phyloP scores from a whole-genome alignment of 2,113 vertebrate genomes.

The Elephantulus edwardii region DNA sequence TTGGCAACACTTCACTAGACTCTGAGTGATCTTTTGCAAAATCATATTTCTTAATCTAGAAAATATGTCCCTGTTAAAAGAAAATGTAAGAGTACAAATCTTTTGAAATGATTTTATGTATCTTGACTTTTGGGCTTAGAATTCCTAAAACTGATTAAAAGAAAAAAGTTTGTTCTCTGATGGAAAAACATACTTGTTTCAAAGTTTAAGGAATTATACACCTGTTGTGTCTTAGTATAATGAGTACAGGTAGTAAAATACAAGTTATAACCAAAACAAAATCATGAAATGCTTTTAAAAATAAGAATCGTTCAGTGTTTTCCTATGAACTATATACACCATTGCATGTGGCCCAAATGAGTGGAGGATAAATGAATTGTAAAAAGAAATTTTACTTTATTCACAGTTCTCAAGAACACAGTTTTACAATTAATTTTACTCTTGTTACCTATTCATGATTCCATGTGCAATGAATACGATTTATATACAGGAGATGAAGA shows the following conservation, averaged over 20 bases:
- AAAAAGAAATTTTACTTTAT: conserved; percentile 59
- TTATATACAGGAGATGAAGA: conserved; percentile 8
- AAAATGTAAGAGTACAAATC: conserved; percentile 24
- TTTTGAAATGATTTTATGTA: conserved; percentile 55
- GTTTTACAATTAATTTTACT: conserved; percentile 43
- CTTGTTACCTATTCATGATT: conserved; percentile 9
- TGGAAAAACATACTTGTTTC: conserved; percentile 1
- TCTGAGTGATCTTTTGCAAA: conserved; percentile 40
- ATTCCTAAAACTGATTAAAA: conserved; percentile 48
- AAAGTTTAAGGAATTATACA: conserved; percentile 37
- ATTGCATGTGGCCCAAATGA: neutral
- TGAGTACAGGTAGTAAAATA: conserved; percentile 29
- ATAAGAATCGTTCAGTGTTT: neutral
- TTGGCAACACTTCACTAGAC: conserved; percentile 54
- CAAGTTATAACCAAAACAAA: conserved; percentile 41
- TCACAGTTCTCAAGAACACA: conserved; percentile 51
- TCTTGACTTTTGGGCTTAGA: conserved; percentile 48
- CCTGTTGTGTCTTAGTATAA: conserved; percentile 48
- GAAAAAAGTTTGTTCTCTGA: neutral
- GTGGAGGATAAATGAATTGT: conserved; percentile 17
- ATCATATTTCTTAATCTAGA: conserved; percentile 63
- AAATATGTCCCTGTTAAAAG: conserved; percentile 57
- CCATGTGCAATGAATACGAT: conserved; percentile 51
- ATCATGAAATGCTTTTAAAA: conserved; percentile 41
- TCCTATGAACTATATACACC: neutral